Conservation (phyloP, 2,888 invertebrate species). For the Drosophila dives region DNA sequence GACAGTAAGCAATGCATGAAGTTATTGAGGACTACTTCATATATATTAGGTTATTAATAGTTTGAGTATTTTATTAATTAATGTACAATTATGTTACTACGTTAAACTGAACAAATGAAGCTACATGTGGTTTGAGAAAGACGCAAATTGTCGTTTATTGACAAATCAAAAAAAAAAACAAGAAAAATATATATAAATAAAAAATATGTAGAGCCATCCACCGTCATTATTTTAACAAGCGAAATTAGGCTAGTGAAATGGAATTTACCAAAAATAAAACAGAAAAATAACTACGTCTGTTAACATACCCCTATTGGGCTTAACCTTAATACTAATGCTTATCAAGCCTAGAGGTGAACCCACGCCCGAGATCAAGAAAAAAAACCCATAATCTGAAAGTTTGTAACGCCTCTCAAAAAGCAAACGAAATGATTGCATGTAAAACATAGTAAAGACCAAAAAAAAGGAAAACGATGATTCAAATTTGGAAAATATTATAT, state of each 20-base stretch:
- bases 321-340: constrained; percentile 41
- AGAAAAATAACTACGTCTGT: constrained; percentile 23
- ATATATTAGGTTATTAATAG: background rate
- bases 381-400: constrained; percentile 59
- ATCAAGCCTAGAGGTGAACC: constrained; percentile 26
- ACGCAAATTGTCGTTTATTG: constrained; percentile 21
- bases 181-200: constrained; percentile 11
- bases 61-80: background rate
- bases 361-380: constrained; percentile 52
- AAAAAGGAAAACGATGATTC: constrained; percentile 54
- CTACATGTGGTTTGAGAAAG: background rate
- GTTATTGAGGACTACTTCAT: background rate
- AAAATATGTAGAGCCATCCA: constrained; percentile 18
- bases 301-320: constrained; percentile 46
- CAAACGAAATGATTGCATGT: constrained; percentile 55
- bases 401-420: constrained; percentile 43
- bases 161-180: constrained; percentile 15
- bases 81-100: background rate
- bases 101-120: background rate
- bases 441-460: constrained; percentile 28
- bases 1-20: background rate
- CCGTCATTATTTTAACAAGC: constrained; percentile 18
- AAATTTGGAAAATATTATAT: constrained; percentile 60
- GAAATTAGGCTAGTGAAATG: constrained; percentile 16
- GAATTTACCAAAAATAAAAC: constrained; percentile 64